Evolutionary conservation across 2,113 vertebrate species (phyloP).

Genomic region (Erpornis zantholeuca): DNA sequence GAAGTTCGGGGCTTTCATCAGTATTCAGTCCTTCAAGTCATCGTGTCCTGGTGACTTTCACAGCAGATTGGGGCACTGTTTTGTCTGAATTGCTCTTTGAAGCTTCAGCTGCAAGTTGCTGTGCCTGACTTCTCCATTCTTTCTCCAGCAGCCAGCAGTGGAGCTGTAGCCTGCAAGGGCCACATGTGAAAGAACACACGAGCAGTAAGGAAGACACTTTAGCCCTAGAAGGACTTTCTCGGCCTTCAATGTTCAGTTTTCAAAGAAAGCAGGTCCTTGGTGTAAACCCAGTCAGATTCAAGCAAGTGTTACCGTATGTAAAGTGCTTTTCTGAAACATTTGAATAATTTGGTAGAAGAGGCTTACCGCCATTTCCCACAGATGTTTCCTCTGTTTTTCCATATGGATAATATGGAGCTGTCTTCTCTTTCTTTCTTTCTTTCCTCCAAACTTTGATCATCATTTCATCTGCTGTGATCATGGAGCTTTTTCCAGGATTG

Average conservation of each 20-base stretch:
- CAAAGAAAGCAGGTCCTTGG: not conserved
- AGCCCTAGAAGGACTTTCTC: not conserved
- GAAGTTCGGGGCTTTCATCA: not conserved
- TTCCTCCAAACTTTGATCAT: not conserved
- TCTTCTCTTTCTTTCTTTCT: not conserved
- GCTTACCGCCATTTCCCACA: slow-evolving; percentile 19
- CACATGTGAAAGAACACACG: not conserved
- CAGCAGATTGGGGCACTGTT: not conserved
- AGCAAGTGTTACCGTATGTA: not conserved
- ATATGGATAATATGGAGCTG: not conserved
- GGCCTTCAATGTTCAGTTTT: not conserved
- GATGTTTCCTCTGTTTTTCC: not conserved
- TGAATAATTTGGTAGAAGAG: not conserved
- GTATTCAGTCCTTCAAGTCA: not conserved
- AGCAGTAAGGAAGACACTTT: not conserved
- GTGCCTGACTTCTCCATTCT: not conserved
- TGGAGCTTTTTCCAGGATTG: not conserved
- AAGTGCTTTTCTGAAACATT: not conserved
- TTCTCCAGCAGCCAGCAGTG: not conserved
- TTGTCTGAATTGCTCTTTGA: not conserved
- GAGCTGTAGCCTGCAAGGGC: not conserved
- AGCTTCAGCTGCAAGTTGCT: not conserved
- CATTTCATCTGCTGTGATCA: not conserved
- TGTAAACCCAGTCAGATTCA: not conserved
- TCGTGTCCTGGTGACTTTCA: not conserved